Conservation (phyloP, 1,140 invertebrate genomes). For the Halotydeus destructor region DNA sequence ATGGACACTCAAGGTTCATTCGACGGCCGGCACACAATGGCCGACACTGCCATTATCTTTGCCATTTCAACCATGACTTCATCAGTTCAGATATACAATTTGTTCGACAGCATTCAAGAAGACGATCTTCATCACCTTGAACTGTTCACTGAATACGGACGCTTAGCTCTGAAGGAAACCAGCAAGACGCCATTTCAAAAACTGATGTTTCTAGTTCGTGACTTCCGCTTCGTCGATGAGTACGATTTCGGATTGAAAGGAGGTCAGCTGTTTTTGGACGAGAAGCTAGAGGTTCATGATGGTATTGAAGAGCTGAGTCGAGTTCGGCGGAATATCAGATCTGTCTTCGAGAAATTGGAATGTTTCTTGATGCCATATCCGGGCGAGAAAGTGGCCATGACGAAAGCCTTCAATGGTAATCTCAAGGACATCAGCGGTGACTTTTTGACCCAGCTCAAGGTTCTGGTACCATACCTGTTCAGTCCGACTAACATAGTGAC, state of each 20-base stretch:
- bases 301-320: constrained; percentile 89
- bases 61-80: constrained; percentile 39
- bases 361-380: constrained; percentile 98
- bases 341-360: constrained; percentile 81
- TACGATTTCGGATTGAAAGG: constrained; percentile 73
- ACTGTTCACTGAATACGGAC: constrained; percentile 79
- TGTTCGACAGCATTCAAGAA: constrained; percentile 31
- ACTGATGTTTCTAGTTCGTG: constrained; percentile 81
- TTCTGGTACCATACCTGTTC: constrained; percentile 68
- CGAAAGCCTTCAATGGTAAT: constrained; percentile 86
- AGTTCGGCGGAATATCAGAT: constrained; percentile 71
- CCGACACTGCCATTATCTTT: constrained; percentile 89
- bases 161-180: constrained; percentile 56
- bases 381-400: constrained; percentile 82
- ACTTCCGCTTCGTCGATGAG: constrained; percentile 98
- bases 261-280: constrained; percentile 59
- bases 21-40: constrained; percentile 84
- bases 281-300: constrained; percentile 57
- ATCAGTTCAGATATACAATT: constrained; percentile 33
- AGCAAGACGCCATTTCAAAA: constrained; percentile 48
- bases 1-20: constrained; percentile 96
- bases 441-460: constrained; percentile 64
- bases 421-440: constrained; percentile 75
- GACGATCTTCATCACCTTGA: constrained; percentile 26
- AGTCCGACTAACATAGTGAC: constrained; percentile 73